A percentile compares a stretch with the other conserved stretches of the same genome.
Evolutionary conservation across 1,140 invertebrate genomes (phyloP).

Genomic region (Brachionus koreanus): DNA sequence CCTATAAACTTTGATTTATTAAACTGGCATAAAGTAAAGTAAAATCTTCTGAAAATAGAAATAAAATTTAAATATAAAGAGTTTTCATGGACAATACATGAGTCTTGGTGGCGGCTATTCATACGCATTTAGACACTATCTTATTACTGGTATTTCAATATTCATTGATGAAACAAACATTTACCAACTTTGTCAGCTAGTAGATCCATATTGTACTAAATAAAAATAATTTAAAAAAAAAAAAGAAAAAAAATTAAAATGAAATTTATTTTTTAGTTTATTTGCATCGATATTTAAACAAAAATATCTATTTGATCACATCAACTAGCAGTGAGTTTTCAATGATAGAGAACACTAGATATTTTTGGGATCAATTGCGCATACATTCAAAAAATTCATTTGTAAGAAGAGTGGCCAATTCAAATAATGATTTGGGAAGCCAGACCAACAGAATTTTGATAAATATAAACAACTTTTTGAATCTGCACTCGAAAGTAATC

Average conservation of each 20-base stretch:
- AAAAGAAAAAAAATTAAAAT: too few species aligned
- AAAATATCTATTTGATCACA: conserved; percentile 20
- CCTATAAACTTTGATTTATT: conserved; percentile 22
- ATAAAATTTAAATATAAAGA: neutral
- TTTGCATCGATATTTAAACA: neutral
- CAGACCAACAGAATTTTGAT: neutral
- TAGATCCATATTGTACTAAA: conserved; percentile 19
- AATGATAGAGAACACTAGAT: neutral
- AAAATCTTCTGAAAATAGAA: neutral
- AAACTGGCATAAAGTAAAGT: conserved; percentile 29
- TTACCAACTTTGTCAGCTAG: neutral
- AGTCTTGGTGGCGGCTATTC: conserved; percentile 23
- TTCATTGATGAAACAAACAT: neutral
- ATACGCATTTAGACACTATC: neutral
- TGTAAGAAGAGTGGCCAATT: neutral
- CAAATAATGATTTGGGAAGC: neutral
- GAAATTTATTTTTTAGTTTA: neutral
- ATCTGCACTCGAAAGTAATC: neutral
- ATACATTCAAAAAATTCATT: neutral
- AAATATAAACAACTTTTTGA: conserved; percentile 27
- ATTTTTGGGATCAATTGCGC: conserved; percentile 13
- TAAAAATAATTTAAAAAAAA: neutral
- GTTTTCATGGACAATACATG: conserved; percentile 24
- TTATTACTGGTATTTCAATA: neutral
- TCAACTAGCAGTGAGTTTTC: conserved; percentile 14